These are phyloP conservation scores for Amphipyra tragopoginis DNA, from an alignment of 2,888 invertebrate species.

Conservation along the genomic window DNA sequence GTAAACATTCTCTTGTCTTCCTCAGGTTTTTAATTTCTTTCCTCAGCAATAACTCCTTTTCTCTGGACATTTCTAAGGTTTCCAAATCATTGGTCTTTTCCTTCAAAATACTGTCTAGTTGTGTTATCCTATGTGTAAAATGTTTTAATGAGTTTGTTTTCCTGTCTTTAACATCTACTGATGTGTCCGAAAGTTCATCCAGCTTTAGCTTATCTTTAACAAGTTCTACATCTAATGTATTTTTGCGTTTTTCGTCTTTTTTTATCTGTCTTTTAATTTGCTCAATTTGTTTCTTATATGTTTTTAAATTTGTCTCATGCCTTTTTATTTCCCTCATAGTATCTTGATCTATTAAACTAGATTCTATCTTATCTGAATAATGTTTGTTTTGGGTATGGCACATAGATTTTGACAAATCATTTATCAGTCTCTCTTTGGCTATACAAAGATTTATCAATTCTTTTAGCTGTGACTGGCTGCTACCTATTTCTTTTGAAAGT, in stretches of 20 bases:
- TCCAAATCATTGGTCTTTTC: conserved; percentile 92
- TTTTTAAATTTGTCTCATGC: conserved; percentile 92
- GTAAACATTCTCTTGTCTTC: conserved; percentile 93
- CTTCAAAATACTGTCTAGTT: conserved; percentile 92
- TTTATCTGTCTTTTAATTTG: conserved; percentile 93
- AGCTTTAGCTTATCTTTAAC: conserved; percentile 87
- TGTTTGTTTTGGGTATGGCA: conserved; percentile 77
- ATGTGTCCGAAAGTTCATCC: conserved; percentile 86
- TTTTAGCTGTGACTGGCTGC: conserved; percentile 92
- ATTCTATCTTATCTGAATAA: conserved; percentile 90
- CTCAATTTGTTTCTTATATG: conserved; percentile 94
- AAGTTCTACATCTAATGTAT: conserved; percentile 92
- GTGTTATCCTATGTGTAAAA: conserved; percentile 92
- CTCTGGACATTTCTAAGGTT: conserved; percentile 89
- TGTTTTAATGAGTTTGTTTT: conserved; percentile 91
- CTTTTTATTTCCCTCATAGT: conserved; percentile 92
- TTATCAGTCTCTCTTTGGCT: conserved; percentile 93
- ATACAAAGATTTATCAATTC: conserved; percentile 92
- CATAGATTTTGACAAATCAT: conserved; percentile 89
- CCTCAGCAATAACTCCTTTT: conserved; percentile 91
- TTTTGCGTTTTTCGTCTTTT: conserved; percentile 93
- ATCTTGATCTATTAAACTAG: conserved; percentile 88
- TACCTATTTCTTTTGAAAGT: conserved; percentile 90
- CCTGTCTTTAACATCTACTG: conserved; percentile 89
- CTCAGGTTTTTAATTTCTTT: conserved; percentile 95